A percentile compares a stretch with the other conserved stretches of the same genome.
Evolutionary conservation across 2,797 vertebrate genomes (phyloP).

Genomic region (Mormyrus proboscirostris): DNA sequence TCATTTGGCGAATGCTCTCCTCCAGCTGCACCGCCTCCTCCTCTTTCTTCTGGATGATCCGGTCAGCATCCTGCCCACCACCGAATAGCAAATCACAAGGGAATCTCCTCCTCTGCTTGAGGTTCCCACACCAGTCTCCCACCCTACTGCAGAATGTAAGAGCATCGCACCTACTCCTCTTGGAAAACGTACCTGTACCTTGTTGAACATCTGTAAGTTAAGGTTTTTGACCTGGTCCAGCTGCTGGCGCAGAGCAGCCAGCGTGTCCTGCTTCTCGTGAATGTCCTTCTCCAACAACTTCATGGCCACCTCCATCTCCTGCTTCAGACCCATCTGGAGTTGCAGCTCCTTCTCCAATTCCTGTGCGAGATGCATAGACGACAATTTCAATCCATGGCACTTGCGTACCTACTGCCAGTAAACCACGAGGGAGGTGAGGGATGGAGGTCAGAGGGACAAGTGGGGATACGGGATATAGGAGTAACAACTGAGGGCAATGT

Average conservation of each 20-base stretch:
- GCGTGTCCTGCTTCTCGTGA: slow-evolving; percentile 89
- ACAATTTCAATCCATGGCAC: not conserved
- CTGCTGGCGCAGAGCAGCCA: slow-evolving; percentile 82
- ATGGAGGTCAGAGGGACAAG: not conserved
- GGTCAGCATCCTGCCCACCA: slow-evolving; percentile 64
- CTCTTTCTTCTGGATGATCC: slow-evolving; percentile 73
- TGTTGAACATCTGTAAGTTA: slow-evolving; percentile 95
- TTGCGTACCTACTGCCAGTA: not conserved
- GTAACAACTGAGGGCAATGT: not conserved
- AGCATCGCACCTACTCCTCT: not conserved
- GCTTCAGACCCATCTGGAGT: slow-evolving; percentile 86
- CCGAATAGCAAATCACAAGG: not conserved
- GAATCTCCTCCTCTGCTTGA: not conserved
- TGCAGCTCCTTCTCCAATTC: slow-evolving; percentile 90
- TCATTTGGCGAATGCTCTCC: slow-evolving; percentile 76
- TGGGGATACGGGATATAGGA: not conserved
- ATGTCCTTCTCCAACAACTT: slow-evolving; percentile 94
- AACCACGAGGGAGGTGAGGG: not conserved
- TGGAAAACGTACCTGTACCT: slow-evolving; percentile 70
- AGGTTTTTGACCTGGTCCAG: slow-evolving; percentile 93
- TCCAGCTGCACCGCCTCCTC: slow-evolving; percentile 73
- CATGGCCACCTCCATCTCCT: slow-evolving; percentile 98
- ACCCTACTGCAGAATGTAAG: not conserved
- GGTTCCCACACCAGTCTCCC: not conserved
- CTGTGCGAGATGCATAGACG: slow-evolving; percentile 50